A percentile compares a stretch with the other conserved stretches of the same genome.
phyloP scores from a whole-genome alignment of 2,888 invertebrate genomes.

The Cyclophora albipunctata region DNA sequence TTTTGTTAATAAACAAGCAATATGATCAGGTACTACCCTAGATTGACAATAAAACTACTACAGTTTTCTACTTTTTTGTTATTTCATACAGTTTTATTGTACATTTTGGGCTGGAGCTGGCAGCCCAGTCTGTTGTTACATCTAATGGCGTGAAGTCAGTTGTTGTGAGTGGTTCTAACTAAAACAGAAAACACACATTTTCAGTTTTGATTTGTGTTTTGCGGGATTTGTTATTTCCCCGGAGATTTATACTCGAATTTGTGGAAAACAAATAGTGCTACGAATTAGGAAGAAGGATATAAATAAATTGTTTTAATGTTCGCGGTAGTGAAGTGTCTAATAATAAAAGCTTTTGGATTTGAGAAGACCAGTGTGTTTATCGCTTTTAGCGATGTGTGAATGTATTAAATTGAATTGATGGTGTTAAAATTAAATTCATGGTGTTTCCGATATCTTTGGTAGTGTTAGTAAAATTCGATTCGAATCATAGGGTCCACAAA shows the following conservation, averaged over 20 bases:
- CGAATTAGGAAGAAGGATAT: slow-evolving; percentile 1
- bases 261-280: slow-evolving; percentile 14
- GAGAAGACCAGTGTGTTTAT: slow-evolving; percentile 62
- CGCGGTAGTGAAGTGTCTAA: slow-evolving; percentile 57
- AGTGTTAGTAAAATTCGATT: slow-evolving; percentile 61
- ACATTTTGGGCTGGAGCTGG: too few relatives aligned
- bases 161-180: slow-evolving; percentile 12
- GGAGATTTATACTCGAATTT: background rate
- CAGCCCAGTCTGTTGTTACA: too few relatives aligned
- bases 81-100: too few relatives aligned
- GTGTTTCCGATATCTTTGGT: slow-evolving; percentile 64
- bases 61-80: too few relatives aligned
- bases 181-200: slow-evolving; percentile 30
- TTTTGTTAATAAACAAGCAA: too few relatives aligned
- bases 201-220: slow-evolving; percentile 56
- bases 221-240: slow-evolving; percentile 34
- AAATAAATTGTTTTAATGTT: slow-evolving; percentile 39
- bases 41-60: too few relatives aligned
- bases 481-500: slow-evolving; percentile 75
- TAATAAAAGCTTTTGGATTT: slow-evolving; percentile 51
- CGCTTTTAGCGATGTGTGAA: slow-evolving; percentile 72
- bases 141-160: slow-evolving; percentile 25
- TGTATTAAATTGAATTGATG: slow-evolving; percentile 61
- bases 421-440: slow-evolving; percentile 68
- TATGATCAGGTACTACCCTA: too few relatives aligned